Percentiles rank a stretch among this genome's conserved stretches.
Conservation (phyloP, 92 coral and sea anemone species). For the Heliopora coerulea region DNA sequence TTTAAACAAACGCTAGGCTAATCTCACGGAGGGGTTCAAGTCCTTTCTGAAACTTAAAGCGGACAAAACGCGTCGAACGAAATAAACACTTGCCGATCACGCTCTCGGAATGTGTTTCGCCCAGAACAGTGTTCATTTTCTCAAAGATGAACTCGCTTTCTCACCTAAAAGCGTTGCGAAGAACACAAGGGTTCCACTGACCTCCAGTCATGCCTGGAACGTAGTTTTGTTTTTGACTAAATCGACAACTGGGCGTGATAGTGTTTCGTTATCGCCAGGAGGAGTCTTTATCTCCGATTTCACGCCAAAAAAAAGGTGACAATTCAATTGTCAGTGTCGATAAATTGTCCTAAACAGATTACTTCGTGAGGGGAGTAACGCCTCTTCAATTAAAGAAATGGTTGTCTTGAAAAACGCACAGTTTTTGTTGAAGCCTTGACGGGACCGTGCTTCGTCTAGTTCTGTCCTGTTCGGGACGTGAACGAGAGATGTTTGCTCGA, state of each 20-base stretch:
- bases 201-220: neutral
- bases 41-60: neutral
- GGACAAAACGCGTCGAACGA: neutral
- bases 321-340: conserved; percentile 45
- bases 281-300: conserved; percentile 32
- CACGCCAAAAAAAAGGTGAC: conserved; percentile 45
- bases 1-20: conserved; percentile 36
- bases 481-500: conserved; percentile 20
- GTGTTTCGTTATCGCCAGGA: conserved; percentile 24
- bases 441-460: neutral
- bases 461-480: neutral
- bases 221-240: conserved; percentile 15
- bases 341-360: conserved; percentile 39
- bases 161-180: neutral
- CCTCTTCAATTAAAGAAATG: conserved; percentile 26
- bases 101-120: neutral
- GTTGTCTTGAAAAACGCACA: too few species aligned
- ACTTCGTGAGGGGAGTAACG: conserved; percentile 27
- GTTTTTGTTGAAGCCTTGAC: too few species aligned
- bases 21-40: conserved; percentile 32
- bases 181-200: neutral
- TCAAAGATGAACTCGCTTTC: neutral
- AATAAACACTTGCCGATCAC: neutral
- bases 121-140: neutral
- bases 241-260: conserved; percentile 40